A percentile compares a stretch with the other conserved stretches of the same genome.
These are phyloP conservation scores for Chloroclystis v-ata DNA, from an alignment of 2,888 invertebrate genomes.

Conservation along the genomic window DNA sequence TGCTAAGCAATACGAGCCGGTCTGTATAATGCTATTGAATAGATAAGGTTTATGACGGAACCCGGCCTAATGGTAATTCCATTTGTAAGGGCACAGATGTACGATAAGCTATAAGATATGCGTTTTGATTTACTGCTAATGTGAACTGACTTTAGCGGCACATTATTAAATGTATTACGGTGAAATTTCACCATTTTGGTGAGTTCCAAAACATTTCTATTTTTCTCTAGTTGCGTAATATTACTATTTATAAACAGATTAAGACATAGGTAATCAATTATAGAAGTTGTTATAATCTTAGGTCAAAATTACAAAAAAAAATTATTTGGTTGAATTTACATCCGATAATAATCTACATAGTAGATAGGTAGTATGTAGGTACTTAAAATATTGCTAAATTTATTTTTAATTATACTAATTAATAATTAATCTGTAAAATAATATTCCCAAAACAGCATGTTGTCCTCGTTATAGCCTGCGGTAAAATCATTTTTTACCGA, in stretches of 20 bases:
- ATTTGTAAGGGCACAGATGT: constrained; percentile 26
- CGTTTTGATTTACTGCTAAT: constrained; percentile 26
- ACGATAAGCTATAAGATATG: constrained; percentile 41
- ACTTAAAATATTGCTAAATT: no score
- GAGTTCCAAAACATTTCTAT: neutral
- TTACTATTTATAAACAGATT: no score
- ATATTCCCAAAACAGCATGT: constrained; percentile 6
- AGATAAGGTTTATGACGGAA: constrained; percentile 22
- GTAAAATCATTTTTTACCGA: constrained; percentile 39
- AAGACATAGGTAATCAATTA: no score
- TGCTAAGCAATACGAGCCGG: neutral
- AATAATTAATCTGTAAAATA: no score
- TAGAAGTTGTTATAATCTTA: no score
- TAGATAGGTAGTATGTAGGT: no score
- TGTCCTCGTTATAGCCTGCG: constrained; percentile 22
- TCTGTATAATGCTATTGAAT: constrained; percentile 13
- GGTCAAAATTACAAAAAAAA: no score
- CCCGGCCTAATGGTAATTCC: constrained; percentile 21
- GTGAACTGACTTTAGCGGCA: constrained; percentile 4
- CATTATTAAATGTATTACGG: constrained; percentile 3
- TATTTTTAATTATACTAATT: no score
- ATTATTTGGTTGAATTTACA: no score
- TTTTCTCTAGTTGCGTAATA: no score
- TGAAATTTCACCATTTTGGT: neutral
- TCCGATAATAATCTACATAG: no score